Conservation (phyloP, 2,113 vertebrate genomes). For the Nycticebus coucang region DNA sequence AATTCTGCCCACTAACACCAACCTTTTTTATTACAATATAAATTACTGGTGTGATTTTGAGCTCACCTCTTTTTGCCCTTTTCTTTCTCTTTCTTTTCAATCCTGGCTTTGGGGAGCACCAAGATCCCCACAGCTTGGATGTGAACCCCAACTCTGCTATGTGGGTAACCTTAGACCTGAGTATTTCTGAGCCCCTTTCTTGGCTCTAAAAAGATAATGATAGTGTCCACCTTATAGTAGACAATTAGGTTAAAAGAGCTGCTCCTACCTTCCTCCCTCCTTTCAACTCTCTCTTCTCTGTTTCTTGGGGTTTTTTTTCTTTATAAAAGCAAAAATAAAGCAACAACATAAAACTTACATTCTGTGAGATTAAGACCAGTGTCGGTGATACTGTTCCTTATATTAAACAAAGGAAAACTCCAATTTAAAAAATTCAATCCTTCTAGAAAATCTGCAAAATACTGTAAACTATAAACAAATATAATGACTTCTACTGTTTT, state of each 20-base stretch:
- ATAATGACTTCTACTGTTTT: not conserved
- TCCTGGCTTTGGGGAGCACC: not conserved
- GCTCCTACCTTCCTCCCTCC: not conserved
- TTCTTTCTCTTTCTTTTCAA: not conserved
- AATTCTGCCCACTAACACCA: not conserved
- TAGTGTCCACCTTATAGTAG: not conserved
- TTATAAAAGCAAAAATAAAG: not conserved
- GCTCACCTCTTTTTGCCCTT: not conserved
- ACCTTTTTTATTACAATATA: not conserved
- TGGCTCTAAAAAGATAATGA: not conserved
- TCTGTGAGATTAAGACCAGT: not conserved
- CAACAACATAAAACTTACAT: not conserved
- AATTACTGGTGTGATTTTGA: not conserved
- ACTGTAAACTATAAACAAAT: constrained; percentile 6
- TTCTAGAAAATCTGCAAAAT: constrained; percentile 26
- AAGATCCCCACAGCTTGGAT: not conserved
- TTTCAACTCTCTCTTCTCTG: not conserved
- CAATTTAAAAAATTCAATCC: not conserved
- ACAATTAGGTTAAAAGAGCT: not conserved
- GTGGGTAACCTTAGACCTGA: not conserved
- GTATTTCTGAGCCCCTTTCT: not conserved
- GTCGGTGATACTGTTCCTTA: not conserved
- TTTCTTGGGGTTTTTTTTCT: not conserved
- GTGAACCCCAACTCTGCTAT: not conserved
- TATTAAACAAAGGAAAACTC: not conserved